These are phyloP conservation scores for Scrobipalpa atriplicella DNA, from an alignment of 2,888 invertebrate genomes.

Conservation along the genomic window DNA sequence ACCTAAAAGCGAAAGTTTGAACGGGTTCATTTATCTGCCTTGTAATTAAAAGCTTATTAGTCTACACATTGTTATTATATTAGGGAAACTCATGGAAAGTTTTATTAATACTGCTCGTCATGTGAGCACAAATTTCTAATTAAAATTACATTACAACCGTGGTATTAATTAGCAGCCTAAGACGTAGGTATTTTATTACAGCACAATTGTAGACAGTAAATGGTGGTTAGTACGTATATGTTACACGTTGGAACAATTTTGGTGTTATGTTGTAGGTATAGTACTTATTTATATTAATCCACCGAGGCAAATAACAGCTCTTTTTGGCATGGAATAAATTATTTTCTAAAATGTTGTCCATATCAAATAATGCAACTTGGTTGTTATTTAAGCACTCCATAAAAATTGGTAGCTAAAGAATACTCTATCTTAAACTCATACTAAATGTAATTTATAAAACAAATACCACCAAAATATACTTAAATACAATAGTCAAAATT, in stretches of 20 bases:
- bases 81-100: background rate
- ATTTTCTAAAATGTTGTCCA: too few relatives aligned
- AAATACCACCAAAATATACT: too few relatives aligned
- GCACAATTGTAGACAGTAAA: background rate
- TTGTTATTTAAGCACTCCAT: too few relatives aligned
- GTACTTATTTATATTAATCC: too few relatives aligned
- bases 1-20: background rate
- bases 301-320: too few relatives aligned
- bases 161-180: background rate
- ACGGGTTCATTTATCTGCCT: background rate
- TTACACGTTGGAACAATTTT: background rate
- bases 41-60: background rate
- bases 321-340: too few relatives aligned
- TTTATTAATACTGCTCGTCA: slow-evolving; percentile 2
- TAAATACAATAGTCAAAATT: too few relatives aligned
- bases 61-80: slow-evolving; percentile 3
- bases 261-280: too few relatives aligned
- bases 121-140: background rate
- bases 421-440: too few relatives aligned
- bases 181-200: background rate
- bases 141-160: slow-evolving; percentile 7
- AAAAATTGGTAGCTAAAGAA: too few relatives aligned
- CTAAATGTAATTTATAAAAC: too few relatives aligned
- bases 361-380: too few relatives aligned
- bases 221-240: background rate